Percentiles rank a stretch among this genome's conserved stretches.
Evolutionary conservation across 2,113 vertebrate species (phyloP).

Genomic region (Andinoacara biseriatus): DNA sequence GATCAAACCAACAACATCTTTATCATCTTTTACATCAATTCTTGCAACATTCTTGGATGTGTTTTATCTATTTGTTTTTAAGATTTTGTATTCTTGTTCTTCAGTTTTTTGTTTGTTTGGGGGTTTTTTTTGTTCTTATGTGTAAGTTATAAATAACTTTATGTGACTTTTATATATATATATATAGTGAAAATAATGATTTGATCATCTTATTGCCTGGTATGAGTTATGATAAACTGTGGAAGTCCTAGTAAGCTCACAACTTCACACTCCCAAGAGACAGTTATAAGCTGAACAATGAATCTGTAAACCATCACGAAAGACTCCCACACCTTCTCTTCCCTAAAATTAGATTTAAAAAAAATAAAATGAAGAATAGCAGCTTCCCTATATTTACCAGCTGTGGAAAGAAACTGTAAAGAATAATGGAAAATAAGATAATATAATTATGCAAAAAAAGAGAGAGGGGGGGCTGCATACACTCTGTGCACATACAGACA

Average conservation of each 20-base stretch:
- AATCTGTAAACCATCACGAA: constrained; percentile 11
- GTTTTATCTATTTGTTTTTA: neutral
- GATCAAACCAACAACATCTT: neutral
- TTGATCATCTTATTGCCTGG: neutral
- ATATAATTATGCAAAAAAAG: constrained; percentile 26
- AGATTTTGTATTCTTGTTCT: neutral
- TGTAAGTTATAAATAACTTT: neutral
- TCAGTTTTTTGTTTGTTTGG: neutral
- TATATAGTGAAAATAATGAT: neutral
- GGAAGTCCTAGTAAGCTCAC: too few relatives aligned
- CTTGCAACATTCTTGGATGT: neutral
- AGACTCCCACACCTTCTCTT: constrained; percentile 25
- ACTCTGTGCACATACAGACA: too few relatives aligned
- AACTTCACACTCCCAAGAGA: neutral
- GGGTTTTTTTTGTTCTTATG: neutral
- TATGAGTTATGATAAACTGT: neutral
- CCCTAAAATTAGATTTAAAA: constrained; percentile 25
- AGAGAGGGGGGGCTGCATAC: neutral
- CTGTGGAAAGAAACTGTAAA: constrained; percentile 36
- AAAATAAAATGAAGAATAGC: constrained; percentile 38
- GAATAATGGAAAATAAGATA: constrained; percentile 48
- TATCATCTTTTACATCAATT: neutral
- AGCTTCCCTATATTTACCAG: constrained; percentile 47
- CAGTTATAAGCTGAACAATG: constrained; percentile 31
- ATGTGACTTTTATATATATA: neutral